phyloP scores from a whole-genome alignment of 2,113 vertebrate genomes.

The Rhinoptilus africanus region DNA sequence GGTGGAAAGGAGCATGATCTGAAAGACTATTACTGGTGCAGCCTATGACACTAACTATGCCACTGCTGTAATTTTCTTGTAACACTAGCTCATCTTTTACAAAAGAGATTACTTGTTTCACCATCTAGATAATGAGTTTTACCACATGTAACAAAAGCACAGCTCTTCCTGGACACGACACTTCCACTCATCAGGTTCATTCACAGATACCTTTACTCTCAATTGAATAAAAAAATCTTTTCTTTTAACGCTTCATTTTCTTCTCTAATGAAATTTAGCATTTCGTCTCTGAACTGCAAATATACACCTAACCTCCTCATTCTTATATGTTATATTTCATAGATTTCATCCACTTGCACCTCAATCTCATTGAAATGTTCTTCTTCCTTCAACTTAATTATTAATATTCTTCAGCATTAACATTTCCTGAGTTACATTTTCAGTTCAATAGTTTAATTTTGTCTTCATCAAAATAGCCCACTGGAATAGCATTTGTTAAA shows the following conservation, averaged over 20 bases:
- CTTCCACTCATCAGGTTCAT: background rate
- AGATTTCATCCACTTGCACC: background rate
- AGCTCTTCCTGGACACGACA: background rate
- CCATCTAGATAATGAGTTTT: background rate
- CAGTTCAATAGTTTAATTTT: background rate
- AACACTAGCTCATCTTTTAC: background rate
- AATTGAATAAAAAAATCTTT: background rate
- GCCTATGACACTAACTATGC: no score
- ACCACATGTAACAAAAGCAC: background rate
- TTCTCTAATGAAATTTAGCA: background rate
- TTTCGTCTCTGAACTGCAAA: background rate
- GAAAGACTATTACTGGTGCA: background rate
- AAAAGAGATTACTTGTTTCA: background rate
- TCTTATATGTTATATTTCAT: background rate
- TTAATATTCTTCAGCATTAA: background rate
- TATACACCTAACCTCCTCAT: background rate
- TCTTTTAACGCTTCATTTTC: background rate
- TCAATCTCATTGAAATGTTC: background rate
- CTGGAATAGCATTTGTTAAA: background rate
- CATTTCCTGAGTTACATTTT: background rate
- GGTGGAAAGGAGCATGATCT: background rate
- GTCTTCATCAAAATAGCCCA: background rate
- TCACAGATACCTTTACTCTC: background rate
- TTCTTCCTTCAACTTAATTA: background rate
- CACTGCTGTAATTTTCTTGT: background rate